These are phyloP conservation scores for Paraescarpia echinospica DNA, from an alignment of 1,140 invertebrate species.

Conservation along the genomic window DNA sequence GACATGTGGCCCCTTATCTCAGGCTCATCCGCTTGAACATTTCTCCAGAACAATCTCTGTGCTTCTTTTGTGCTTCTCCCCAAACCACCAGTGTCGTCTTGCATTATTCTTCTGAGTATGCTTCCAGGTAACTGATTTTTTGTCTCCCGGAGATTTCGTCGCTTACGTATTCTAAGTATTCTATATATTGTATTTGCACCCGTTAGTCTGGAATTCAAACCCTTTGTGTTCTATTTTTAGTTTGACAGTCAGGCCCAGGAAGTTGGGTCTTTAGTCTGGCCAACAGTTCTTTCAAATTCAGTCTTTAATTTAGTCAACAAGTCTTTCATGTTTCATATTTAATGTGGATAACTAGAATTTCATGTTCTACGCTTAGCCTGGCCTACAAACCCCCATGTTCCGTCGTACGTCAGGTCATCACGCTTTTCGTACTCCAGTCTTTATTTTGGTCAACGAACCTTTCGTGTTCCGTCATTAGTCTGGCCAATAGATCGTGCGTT, in stretches of 20 bases:
- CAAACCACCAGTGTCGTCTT: background rate
- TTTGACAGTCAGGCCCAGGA: background rate
- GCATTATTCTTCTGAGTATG: background rate
- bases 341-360: too few relatives aligned
- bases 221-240: background rate
- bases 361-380: too few relatives aligned
- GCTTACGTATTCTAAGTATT: background rate
- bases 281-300: too few relatives aligned
- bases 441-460: too few relatives aligned
- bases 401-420: too few relatives aligned
- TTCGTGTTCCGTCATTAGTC: background rate
- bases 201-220: too few relatives aligned
- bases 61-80: background rate
- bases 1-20: background rate
- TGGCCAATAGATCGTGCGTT: too few relatives aligned
- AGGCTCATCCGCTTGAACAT: background rate
- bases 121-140: background rate
- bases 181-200: too few relatives aligned
- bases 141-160: background rate
- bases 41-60: background rate
- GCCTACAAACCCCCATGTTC: too few relatives aligned
- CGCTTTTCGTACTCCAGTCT: too few relatives aligned
- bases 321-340: too few relatives aligned
- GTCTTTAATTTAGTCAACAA: background rate
- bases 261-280: too few relatives aligned